These are phyloP conservation scores for Papilio aristodemus DNA, from an alignment of 1,140 invertebrate genomes.

Conservation along the genomic window DNA sequence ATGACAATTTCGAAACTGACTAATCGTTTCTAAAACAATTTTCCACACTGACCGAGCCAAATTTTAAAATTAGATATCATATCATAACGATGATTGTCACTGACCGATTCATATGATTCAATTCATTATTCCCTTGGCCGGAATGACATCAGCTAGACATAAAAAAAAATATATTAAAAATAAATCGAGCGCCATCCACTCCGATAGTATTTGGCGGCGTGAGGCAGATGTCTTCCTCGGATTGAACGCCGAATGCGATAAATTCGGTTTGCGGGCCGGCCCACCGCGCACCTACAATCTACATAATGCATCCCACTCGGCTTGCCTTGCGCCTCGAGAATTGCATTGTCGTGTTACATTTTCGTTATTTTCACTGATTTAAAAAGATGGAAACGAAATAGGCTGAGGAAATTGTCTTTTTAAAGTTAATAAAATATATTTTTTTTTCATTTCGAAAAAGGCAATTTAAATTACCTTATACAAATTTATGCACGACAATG, in stretches of 20 bases:
- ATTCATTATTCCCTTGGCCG: constrained; percentile 26
- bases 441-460: neutral
- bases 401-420: constrained; percentile 1
- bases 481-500: neutral
- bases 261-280: constrained; percentile 68
- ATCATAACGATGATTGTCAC: constrained; percentile 20
- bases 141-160: constrained; percentile 21
- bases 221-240: constrained; percentile 66
- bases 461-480: neutral
- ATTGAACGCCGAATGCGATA: constrained; percentile 73
- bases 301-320: constrained; percentile 67
- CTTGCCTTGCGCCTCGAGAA: constrained; percentile 50
- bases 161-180: constrained; percentile 42
- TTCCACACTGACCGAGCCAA: neutral
- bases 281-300: constrained; percentile 61
- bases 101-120: constrained; percentile 10
- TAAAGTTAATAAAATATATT: neutral
- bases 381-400: constrained; percentile 37
- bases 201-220: constrained; percentile 61
- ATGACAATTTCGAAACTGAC: constrained; percentile 2
- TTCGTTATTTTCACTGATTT: constrained; percentile 46
- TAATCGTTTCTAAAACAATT: neutral
- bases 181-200: constrained; percentile 34
- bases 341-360: constrained; percentile 60
- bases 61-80: constrained; percentile 19